Conservation (phyloP, 2,888 invertebrate genomes). For the Ophioninae sp. region DNA sequence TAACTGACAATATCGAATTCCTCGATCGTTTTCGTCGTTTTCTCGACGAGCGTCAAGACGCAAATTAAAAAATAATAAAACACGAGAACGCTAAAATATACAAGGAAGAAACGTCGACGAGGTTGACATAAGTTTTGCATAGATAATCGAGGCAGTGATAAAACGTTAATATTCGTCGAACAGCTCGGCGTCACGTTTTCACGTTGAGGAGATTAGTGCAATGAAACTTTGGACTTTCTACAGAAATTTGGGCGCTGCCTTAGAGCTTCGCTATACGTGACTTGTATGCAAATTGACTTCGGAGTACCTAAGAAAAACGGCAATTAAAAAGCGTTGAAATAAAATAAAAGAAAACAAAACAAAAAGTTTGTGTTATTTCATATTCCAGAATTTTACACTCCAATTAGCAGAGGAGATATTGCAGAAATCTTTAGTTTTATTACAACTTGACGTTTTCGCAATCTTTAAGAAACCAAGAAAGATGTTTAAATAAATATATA, state of each 20-base stretch:
- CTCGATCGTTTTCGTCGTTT: neutral
- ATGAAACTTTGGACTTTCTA: neutral
- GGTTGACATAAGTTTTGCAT: neutral
- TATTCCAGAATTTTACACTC: neutral
- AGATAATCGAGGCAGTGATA: constrained; percentile 2
- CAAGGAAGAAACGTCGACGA: neutral
- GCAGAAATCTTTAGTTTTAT: too few relatives aligned
- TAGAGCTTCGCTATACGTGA: neutral
- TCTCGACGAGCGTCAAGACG: neutral
- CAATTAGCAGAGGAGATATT: too few relatives aligned
- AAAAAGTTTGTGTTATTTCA: neutral
- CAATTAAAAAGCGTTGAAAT: neutral
- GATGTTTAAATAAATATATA: too few relatives aligned
- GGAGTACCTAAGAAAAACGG: neutral
- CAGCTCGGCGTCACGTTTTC: constrained; percentile 3
- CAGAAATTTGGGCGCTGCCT: neutral
- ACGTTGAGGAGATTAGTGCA: neutral
- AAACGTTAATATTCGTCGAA: constrained; percentile 1
- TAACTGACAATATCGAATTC: neutral
- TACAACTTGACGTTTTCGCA: too few relatives aligned
- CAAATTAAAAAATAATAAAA: neutral
- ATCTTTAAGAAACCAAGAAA: too few relatives aligned
- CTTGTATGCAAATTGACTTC: neutral
- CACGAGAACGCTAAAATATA: neutral
- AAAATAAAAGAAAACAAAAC: neutral